Conservation (phyloP, 2,888 invertebrate species). For the Drosophila infuscata region DNA sequence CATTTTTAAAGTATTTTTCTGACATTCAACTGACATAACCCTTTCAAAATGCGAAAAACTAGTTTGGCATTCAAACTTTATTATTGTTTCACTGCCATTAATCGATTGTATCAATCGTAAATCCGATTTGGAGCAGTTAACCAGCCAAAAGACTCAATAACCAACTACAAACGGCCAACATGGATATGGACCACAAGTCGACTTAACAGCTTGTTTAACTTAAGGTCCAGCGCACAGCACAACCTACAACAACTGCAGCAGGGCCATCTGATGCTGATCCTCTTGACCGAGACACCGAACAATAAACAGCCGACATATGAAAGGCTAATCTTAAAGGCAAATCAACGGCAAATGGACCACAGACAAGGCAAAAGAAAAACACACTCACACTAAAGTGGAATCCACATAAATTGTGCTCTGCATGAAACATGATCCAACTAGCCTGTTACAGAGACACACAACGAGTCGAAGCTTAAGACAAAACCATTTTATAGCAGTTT, state of each 20-base stretch:
- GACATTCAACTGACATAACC: background rate
- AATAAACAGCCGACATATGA: slow-evolving; percentile 63
- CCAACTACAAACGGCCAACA: slow-evolving; percentile 31
- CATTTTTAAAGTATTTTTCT: background rate
- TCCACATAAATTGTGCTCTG: slow-evolving; percentile 60
- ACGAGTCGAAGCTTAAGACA: slow-evolving; percentile 42
- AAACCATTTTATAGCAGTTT: slow-evolving; percentile 70
- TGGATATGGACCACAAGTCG: slow-evolving; percentile 34
- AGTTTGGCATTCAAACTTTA: background rate
- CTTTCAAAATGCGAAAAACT: background rate
- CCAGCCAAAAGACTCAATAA: slow-evolving; percentile 26
- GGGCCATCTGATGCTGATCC: slow-evolving; percentile 39
- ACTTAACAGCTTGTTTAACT: slow-evolving; percentile 58
- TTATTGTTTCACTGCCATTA: background rate
- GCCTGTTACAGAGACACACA: slow-evolving; percentile 7
- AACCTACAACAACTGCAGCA: slow-evolving; percentile 9
- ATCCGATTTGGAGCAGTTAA: slow-evolving; percentile 46
- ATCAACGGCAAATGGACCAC: slow-evolving; percentile 72
- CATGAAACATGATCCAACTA: slow-evolving; percentile 72
- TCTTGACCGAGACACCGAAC: slow-evolving; percentile 35
- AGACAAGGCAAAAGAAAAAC: slow-evolving; percentile 39
- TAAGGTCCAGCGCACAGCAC: slow-evolving; percentile 16
- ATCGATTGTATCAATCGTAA: background rate
- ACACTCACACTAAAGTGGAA: slow-evolving; percentile 9
- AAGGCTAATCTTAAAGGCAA: slow-evolving; percentile 71